phyloP scores from a whole-genome alignment of 2,797 vertebrate species.

The Catharus ustulatus region DNA sequence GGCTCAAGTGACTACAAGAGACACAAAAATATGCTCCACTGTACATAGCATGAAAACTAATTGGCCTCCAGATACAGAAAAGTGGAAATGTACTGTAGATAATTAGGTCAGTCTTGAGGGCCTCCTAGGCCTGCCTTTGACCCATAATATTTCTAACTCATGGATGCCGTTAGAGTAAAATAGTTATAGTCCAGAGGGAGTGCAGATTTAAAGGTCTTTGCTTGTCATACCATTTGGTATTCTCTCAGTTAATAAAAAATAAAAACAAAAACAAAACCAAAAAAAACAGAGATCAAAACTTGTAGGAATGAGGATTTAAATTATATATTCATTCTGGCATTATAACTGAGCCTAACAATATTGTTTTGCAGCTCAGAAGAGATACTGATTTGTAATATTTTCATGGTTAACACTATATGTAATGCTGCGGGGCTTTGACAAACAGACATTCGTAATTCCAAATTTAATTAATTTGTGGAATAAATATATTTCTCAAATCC shows the following conservation, averaged over 20 bases:
- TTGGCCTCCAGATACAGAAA: slow-evolving; percentile 37
- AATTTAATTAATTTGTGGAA: slow-evolving; percentile 32
- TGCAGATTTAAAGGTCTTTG: slow-evolving; percentile 13
- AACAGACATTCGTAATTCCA: background rate
- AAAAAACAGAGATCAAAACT: background rate
- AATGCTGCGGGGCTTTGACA: background rate
- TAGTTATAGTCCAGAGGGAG: background rate
- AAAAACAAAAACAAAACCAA: too few relatives aligned
- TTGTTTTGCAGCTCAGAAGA: background rate
- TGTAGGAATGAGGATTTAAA: background rate
- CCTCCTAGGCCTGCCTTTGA: slow-evolving; percentile 14
- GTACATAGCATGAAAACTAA: slow-evolving; percentile 33
- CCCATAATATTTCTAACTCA: slow-evolving; percentile 25
- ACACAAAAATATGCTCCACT: slow-evolving; percentile 9
- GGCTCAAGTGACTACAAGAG: background rate
- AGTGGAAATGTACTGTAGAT: background rate
- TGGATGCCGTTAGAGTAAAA: slow-evolving; percentile 16
- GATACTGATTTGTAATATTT: background rate
- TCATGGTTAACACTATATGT: background rate
- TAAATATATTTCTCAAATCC: slow-evolving; percentile 27
- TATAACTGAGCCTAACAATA: background rate
- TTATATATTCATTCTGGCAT: background rate
- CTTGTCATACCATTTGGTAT: background rate
- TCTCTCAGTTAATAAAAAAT: background rate
- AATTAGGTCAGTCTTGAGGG: slow-evolving; percentile 25